Conservation (phyloP, 1,140 invertebrate species). For the Anastrepha ludens region DNA sequence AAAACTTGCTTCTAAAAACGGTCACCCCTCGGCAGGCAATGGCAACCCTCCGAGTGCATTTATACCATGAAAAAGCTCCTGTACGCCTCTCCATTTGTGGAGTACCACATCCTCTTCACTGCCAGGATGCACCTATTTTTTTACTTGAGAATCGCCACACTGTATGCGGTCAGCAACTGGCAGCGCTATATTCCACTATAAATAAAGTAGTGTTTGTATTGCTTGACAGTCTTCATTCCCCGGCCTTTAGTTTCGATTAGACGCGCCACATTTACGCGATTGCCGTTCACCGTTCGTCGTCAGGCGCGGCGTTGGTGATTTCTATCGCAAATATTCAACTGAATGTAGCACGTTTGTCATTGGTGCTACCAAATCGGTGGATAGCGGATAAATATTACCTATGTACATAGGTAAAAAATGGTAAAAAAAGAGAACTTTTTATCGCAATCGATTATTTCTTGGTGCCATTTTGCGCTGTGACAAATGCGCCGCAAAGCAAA, state of each 20-base stretch:
- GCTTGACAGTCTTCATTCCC: not conserved
- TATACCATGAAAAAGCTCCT: no score
- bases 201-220: not conserved
- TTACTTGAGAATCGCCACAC: not conserved
- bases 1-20: no score
- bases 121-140: no score
- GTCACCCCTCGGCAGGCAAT: no score
- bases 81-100: no score
- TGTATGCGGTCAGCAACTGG: no score
- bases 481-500: slow-evolving; percentile 22
- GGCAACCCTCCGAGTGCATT: no score
- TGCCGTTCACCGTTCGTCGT: not conserved
- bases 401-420: not conserved
- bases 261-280: slow-evolving; percentile 21
- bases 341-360: not conserved
- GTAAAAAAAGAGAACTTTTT: not conserved
- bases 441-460: slow-evolving; percentile 43
- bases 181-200: no score
- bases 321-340: slow-evolving; percentile 35
- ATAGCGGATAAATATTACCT: not conserved
- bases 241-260: not conserved
- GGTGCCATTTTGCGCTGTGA: slow-evolving; percentile 42
- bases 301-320: not conserved
- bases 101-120: no score
- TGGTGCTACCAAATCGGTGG: not conserved